Conservation (phyloP, 2,888 invertebrate species). For the Callyntrura guangdongensis region DNA sequence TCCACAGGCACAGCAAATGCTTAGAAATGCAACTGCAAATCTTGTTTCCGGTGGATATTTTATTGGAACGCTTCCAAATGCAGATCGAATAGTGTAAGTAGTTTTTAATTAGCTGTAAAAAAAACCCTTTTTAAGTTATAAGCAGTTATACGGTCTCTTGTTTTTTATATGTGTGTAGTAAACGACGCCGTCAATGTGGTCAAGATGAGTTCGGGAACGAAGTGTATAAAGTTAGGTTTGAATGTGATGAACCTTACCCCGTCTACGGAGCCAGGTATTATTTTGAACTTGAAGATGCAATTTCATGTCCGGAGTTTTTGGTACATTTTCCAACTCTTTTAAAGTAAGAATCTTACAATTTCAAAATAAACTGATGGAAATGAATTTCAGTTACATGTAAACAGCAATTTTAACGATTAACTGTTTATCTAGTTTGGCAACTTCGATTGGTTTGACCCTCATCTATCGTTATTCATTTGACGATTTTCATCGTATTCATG, state of each 20-base stretch:
- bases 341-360: slow-evolving; percentile 89
- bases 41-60: slow-evolving; percentile 96
- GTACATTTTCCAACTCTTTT: slow-evolving; percentile 96
- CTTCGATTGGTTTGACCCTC: slow-evolving; percentile 87
- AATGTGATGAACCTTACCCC: slow-evolving; percentile 89
- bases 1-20: slow-evolving; percentile 95
- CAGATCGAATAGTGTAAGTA: slow-evolving; percentile 93
- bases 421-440: slow-evolving; percentile 86
- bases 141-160: not conserved
- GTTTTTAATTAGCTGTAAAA: not conserved
- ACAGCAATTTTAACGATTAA: too few relatives aligned
- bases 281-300: slow-evolving; percentile 98
- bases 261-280: slow-evolving; percentile 98
- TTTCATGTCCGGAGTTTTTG: slow-evolving; percentile 99
- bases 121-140: not conserved
- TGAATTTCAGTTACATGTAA: too few relatives aligned
- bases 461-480: slow-evolving; percentile 89
- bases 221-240: slow-evolving; percentile 91
- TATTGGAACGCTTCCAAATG: slow-evolving; percentile 98
- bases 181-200: slow-evolving; percentile 75
- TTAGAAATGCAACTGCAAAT: slow-evolving; percentile 96
- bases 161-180: slow-evolving; percentile 63
- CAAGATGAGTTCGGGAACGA: slow-evolving; percentile 90
- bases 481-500: slow-evolving; percentile 89
- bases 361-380: not conserved